Percentiles rank a stretch among this genome's conserved stretches.
These are phyloP conservation scores for Heliconius cydno DNA, from an alignment of 2,888 invertebrate genomes.

Conservation along the genomic window DNA sequence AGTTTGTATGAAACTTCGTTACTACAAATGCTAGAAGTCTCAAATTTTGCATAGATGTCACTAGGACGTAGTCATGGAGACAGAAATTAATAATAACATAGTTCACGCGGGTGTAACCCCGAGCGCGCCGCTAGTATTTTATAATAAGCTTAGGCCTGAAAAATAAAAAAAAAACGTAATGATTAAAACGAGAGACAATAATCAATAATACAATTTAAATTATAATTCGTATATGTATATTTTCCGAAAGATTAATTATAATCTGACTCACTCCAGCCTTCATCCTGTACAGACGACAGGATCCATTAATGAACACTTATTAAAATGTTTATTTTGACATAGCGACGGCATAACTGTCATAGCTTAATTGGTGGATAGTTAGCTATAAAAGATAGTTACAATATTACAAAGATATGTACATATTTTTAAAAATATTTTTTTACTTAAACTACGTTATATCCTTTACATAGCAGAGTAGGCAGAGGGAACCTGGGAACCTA, in stretches of 20 bases:
- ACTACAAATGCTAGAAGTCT: too few species aligned
- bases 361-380: conserved; percentile 9
- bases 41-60: too few species aligned
- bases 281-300: conserved; percentile 44
- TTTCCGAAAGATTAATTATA: not conserved
- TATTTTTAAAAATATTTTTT: not conserved
- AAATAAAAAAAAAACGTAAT: too few species aligned
- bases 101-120: too few species aligned
- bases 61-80: too few species aligned
- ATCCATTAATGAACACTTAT: conserved; percentile 50
- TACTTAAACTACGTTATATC: too few species aligned
- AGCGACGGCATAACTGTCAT: not conserved
- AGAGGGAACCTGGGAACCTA: too few species aligned
- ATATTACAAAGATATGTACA: not conserved
- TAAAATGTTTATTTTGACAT: conserved; percentile 46
- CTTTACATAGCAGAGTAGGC: too few species aligned
- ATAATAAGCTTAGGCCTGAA: too few species aligned
- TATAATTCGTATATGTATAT: not conserved
- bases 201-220: not conserved
- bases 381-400: not conserved
- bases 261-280: conserved; percentile 20
- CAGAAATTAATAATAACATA: too few species aligned
- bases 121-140: too few species aligned
- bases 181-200: not conserved
- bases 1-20: too few species aligned